These are phyloP conservation scores for Halichoeres trimaculatus DNA, from an alignment of 2,113 vertebrate species.

Conservation along the genomic window DNA sequence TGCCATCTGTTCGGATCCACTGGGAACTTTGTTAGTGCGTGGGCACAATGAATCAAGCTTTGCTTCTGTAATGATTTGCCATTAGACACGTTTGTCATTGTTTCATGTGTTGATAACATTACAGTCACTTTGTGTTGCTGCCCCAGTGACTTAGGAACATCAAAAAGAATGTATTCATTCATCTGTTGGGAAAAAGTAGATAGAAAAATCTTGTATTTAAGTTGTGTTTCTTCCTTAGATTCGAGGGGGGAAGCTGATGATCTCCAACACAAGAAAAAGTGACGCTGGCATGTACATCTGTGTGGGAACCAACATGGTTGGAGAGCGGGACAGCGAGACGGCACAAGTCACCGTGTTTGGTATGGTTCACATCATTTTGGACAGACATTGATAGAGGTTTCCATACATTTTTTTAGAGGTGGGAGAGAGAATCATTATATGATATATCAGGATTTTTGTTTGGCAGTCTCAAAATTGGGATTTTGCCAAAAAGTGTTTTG, in stretches of 20 bases:
- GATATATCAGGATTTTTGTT: too few relatives aligned
- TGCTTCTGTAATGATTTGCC: background rate
- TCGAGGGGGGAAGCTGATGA: slow-evolving; percentile 98
- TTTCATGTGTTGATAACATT: background rate
- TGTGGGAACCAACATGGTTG: slow-evolving; percentile 98
- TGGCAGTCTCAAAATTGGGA: too few relatives aligned
- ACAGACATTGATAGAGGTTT: background rate
- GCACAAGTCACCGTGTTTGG: slow-evolving; percentile 98
- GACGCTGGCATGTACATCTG: slow-evolving; percentile 97
- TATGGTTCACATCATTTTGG: slow-evolving; percentile 78
- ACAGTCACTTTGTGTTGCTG: background rate
- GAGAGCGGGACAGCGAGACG: slow-evolving; percentile 95
- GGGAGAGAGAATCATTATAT: too few relatives aligned
- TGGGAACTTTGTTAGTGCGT: slow-evolving; percentile 2
- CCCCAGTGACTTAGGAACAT: background rate
- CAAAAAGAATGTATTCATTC: background rate
- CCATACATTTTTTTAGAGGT: too few relatives aligned
- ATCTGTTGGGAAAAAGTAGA: background rate
- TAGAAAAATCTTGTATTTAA: background rate
- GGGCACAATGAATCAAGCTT: background rate
- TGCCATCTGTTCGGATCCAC: background rate
- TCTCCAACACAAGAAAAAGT: slow-evolving; percentile 94
- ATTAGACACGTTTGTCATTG: background rate
- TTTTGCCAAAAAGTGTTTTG: too few relatives aligned
- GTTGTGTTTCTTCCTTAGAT: slow-evolving; percentile 81